Evolutionary conservation across 1,140 invertebrate species (phyloP), one percentile per base, ranked within the genome.

Genomic region (Saccostrea echinata): DNA sequence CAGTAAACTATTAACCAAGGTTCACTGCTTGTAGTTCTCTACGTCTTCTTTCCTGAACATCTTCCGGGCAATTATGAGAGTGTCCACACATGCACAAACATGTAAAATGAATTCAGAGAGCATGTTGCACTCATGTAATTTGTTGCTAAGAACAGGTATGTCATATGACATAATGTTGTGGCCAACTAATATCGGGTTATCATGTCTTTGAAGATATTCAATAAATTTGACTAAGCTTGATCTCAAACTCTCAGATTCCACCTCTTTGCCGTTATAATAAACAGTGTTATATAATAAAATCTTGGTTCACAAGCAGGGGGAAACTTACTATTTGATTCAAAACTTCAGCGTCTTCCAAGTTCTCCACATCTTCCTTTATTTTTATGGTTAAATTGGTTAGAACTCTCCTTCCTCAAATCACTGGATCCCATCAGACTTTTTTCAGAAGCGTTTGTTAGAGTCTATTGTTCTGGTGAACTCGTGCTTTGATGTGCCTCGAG

Each of bases 141-240:
- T 57, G 21, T 55, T 0, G 18, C 0, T n/a, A 11, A 52, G 1
- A 13, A 84, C 24, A 6, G 43, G 43, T 9, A 51, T 52, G 24
- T 53, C 43, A 84, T 53, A 84, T 13, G 13, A 43, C 76, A 81
- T 81, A 12, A 57, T 57, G 53, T 84, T 84, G 24, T 84, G 82
- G 9, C 82, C 82, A n/a, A 84, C 35, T 13, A 84, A 24, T 13
- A 84, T 55, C 8, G 82, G 43, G 9, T 21, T 24, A 6, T 18
- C 51, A 18, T 21, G 24, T 9, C 13, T n/a, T n/a, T n/a, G n/a
- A n/a, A n/a, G n/a, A n/a, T n/a, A n/a, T n/a, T n/a, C n/a, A n/a
- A n/a, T n/a, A 9, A 84, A 84, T 13, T 84, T 57, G 21, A 84
- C 52, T 27, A 84, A 51, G 16, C 43, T 33, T 84, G 18, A 1